phyloP scores from a whole-genome alignment of 2,888 invertebrate species.

The Phengaris alcon region DNA sequence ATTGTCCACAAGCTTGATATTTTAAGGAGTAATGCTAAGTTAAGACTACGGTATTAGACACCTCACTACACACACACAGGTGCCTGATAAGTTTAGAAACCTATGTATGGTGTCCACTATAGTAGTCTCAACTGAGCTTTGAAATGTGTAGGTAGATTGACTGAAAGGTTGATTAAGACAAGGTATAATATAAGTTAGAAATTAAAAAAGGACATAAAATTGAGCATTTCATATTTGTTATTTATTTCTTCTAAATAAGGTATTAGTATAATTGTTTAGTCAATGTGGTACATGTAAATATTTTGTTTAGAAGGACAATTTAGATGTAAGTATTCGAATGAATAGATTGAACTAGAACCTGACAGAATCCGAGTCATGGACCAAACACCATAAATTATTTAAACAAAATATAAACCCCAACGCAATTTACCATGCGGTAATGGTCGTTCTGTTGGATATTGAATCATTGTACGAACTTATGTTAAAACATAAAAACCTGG shows the following conservation, averaged over 20 bases:
- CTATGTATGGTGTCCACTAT: background rate
- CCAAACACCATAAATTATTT: conserved; percentile 64
- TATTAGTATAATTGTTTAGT: conserved; percentile 75
- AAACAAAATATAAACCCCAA: conserved; percentile 47
- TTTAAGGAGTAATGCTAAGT: conserved; percentile 22
- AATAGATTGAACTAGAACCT: conserved; percentile 48
- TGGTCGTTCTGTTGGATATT: conserved; percentile 72
- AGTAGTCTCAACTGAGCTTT: background rate
- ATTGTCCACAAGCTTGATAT: conserved; percentile 26
- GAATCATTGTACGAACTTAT: conserved; percentile 76
- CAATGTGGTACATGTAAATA: conserved; percentile 76
- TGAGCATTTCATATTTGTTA: conserved; percentile 78
- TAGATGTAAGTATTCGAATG: conserved; percentile 75
- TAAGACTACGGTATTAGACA: background rate
- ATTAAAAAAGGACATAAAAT: conserved; percentile 63
- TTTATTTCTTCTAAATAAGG: conserved; percentile 75
- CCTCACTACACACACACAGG: background rate
- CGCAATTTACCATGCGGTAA: conserved; percentile 41
- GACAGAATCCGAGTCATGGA: conserved; percentile 66
- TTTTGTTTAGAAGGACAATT: conserved; percentile 75
- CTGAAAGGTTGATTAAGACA: conserved; percentile 56
- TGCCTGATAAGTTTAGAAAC: background rate
- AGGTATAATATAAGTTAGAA: conserved; percentile 65
- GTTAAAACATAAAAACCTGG: conserved; percentile 72
- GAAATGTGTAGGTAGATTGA: conserved; percentile 12